Conservation (phyloP, 2,888 invertebrate species). For the Hartigia nigra region DNA sequence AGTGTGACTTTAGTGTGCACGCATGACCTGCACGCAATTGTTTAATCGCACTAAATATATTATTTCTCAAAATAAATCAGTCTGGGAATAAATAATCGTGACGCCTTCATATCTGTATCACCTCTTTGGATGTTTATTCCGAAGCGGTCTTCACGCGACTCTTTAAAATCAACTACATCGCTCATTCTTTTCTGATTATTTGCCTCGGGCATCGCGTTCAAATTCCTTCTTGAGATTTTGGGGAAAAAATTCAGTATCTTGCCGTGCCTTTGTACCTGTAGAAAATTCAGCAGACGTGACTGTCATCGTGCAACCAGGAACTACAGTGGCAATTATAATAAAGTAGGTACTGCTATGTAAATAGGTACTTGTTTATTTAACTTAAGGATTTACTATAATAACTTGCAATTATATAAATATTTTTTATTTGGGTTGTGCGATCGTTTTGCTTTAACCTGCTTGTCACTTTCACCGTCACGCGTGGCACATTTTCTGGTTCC, state of each 20-base stretch:
- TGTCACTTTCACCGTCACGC: not conserved
- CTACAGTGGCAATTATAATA: not conserved
- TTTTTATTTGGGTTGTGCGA: not conserved
- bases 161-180: not conserved
- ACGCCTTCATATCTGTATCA: not conserved
- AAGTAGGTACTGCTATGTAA: not conserved
- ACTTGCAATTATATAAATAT: not conserved
- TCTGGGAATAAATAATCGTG: not conserved
- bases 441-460: not conserved
- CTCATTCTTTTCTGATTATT: not conserved
- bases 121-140: not conserved
- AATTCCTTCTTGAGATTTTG: not conserved
- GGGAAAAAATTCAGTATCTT: not conserved
- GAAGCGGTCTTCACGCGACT: not conserved
- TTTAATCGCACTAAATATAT: not conserved
- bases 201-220: not conserved
- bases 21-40: not conserved
- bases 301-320: not conserved
- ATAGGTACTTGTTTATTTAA: not conserved
- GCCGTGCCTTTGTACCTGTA: not conserved
- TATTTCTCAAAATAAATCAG: not conserved
- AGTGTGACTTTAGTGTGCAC: not conserved
- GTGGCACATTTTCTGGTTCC: not conserved
- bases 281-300: not conserved
- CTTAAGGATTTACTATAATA: not conserved